Evolutionary conservation across 2,888 invertebrate species (phyloP), one percentile per base, ranked within the genome.

Genomic region (Branchellion lobata): DNA sequence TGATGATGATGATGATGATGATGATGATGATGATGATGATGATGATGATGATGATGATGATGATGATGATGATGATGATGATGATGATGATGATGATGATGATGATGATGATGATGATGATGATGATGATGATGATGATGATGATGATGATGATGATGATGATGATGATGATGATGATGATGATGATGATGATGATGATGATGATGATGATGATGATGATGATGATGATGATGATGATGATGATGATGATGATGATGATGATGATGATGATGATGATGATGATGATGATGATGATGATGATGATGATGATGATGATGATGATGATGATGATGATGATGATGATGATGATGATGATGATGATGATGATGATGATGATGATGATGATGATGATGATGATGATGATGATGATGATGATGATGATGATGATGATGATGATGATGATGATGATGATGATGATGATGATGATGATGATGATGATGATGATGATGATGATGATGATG

Each of bases 101-200:
- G 78, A 31, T 69, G 69, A 34, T 78, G 77, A 57, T 61, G 61
- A 76, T 65, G 61, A 76, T 76, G 61, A 27, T 29, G 57, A 76
- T 76, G 57, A 76, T 57, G 57, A 76, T 57, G 3, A 65, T 76
- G 77, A 1, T 33, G 36, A 73, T 33, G 29, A 33, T 34, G 36
- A 33, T 33, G 36, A 27, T 27, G 29, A 33, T 73, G 36, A 33
- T 73, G 73, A 68, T 18, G 18, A 68, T 68, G 18, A 68, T 68
- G 14, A 21, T 51, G 21, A 18, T 51, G 14, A 18, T 51, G 14
- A 51, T 51, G 53, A 51, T 51, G 53, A 51, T 51, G 53, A 51
- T 51, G 53, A 51, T 51, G 53, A 51, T 51, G 53, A 51, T 51
- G 53, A 51, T 51, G 53, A 51, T 51, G 53, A 51, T 51, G 53